Conservation (phyloP, 1,140 invertebrate species). For the Drosophila chauvacae region DNA sequence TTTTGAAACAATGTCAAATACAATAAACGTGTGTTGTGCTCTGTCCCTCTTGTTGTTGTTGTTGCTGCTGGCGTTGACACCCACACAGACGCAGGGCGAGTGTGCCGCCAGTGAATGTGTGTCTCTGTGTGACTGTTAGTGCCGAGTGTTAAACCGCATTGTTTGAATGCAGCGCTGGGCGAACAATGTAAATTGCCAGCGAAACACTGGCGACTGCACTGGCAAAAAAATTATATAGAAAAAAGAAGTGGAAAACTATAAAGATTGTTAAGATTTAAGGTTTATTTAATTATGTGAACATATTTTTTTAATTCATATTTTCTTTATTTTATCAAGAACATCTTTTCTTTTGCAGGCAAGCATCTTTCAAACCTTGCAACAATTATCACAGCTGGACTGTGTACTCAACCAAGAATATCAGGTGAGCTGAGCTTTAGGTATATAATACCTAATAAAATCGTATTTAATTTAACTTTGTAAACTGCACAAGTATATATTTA, state of each 20-base stretch:
- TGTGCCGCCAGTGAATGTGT: neutral
- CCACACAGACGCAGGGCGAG: constrained; percentile 10
- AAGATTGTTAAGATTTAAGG: neutral
- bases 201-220: neutral
- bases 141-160: constrained; percentile 47
- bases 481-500: too few relatives aligned
- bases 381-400: neutral
- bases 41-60: constrained; percentile 12
- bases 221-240: neutral
- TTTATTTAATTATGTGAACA: neutral
- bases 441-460: neutral
- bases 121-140: constrained; percentile 6
- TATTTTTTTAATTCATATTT: neutral
- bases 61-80: constrained; percentile 7
- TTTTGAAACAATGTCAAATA: constrained; percentile 79
- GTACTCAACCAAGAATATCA: neutral
- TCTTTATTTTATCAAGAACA: neutral
- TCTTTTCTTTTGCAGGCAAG: neutral
- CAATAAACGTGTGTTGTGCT: constrained; percentile 56
- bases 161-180: constrained; percentile 38
- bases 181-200: constrained; percentile 50
- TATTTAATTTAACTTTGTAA: too few relatives aligned
- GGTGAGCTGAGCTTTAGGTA: neutral
- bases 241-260: neutral
- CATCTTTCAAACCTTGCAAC: neutral